Conservation (phyloP, 2,888 invertebrate genomes). For the Strigamia transsilvanica region DNA sequence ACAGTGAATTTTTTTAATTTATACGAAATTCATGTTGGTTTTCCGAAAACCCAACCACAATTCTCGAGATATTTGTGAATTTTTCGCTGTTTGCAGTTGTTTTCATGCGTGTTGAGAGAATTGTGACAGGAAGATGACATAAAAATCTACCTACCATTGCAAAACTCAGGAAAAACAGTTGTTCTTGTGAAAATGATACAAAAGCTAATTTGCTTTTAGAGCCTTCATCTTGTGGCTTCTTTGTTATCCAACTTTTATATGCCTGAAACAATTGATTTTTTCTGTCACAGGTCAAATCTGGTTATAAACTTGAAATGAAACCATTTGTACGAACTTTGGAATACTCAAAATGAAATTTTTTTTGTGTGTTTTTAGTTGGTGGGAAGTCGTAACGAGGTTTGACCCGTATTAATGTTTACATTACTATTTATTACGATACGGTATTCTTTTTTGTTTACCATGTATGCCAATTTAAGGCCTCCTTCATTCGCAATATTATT, state of each 20-base stretch:
- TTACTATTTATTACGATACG: neutral
- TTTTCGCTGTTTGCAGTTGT: too few relatives aligned
- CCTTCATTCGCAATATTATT: conserved; percentile 27
- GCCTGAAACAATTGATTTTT: neutral
- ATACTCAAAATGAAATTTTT: neutral
- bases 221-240: conserved; percentile 5
- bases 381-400: neutral
- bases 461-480: neutral
- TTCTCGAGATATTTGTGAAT: neutral
- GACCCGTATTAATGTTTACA: neutral
- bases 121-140: neutral
- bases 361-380: neutral
- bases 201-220: conserved; percentile 10
- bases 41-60: neutral
- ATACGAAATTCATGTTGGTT: neutral
- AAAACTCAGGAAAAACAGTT: conserved; percentile 46
- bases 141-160: conserved; percentile 18
- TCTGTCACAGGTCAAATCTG: neutral
- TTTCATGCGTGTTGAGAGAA: neutral
- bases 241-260: conserved; percentile 23
- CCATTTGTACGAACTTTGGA: neutral
- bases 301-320: too few relatives aligned
- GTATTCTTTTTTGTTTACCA: neutral
- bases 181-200: conserved; percentile 17
- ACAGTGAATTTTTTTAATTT: neutral